Conservation (phyloP, 92 coral and sea anemone genomes). For the Palythoa caribaeorum region DNA sequence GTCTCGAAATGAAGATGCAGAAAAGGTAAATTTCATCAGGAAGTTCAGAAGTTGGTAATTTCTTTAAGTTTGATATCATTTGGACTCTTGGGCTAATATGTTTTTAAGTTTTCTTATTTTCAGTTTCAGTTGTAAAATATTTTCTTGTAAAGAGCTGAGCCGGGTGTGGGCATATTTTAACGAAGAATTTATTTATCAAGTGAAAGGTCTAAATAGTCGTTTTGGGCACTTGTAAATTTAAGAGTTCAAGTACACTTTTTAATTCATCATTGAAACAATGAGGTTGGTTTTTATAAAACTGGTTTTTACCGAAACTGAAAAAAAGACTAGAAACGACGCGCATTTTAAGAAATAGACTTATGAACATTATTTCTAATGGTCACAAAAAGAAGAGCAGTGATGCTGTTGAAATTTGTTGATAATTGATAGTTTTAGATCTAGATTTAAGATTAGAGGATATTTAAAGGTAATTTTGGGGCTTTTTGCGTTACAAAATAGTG, state of each 20-base stretch:
- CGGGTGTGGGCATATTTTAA: too few relatives aligned
- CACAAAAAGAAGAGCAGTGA: background rate
- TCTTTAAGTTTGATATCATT: too few relatives aligned
- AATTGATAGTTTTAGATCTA: background rate
- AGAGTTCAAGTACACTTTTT: background rate
- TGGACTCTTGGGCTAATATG: too few relatives aligned
- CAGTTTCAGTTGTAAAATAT: too few relatives aligned
- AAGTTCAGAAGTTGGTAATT: too few relatives aligned
- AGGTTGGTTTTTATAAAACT: slow-evolving; percentile 44
- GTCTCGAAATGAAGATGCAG: too few relatives aligned
- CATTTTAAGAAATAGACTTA: background rate
- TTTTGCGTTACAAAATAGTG: too few relatives aligned
- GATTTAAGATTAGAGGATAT: background rate
- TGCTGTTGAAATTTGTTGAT: background rate
- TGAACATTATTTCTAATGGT: background rate
- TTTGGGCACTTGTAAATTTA: background rate
- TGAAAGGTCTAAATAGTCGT: background rate
- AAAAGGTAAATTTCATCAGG: too few relatives aligned
- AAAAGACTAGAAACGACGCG: background rate
- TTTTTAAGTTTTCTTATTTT: too few relatives aligned
- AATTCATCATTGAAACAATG: slow-evolving; percentile 32
- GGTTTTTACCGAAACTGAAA: background rate
- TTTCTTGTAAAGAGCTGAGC: too few relatives aligned
- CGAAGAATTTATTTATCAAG: too few relatives aligned
- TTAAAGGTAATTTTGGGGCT: background rate